Conservation (phyloP, 1,140 invertebrate species). For the Drosophila ficusphila region DNA sequence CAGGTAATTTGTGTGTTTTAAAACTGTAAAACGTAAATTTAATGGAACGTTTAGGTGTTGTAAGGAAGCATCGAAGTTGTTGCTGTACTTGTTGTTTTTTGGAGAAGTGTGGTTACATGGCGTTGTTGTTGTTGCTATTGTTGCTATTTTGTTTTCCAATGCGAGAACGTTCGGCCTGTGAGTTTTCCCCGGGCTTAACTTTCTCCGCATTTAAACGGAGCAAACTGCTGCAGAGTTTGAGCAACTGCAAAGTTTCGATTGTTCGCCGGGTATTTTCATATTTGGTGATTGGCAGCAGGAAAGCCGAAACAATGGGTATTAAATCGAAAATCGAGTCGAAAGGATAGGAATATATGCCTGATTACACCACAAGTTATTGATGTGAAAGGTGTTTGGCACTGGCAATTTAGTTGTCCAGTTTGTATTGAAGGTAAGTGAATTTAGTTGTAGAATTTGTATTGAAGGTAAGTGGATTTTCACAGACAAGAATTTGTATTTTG, state of each 20-base stretch:
- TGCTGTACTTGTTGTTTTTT: slow-evolving; percentile 9
- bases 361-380: too few species aligned
- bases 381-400: too few species aligned
- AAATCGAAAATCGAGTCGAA: too few species aligned
- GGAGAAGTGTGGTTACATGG: slow-evolving; percentile 14
- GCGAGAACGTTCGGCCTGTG: slow-evolving; percentile 3
- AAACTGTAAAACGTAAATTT: slow-evolving; percentile 80
- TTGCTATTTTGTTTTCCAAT: too few species aligned
- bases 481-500: too few species aligned
- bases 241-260: slow-evolving; percentile 33
- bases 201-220: slow-evolving; percentile 2
- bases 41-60: slow-evolving; percentile 80
- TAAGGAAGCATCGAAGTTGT: slow-evolving; percentile 33
- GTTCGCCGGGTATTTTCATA: slow-evolving; percentile 19
- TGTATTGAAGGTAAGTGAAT: too few species aligned
- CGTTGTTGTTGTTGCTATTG: slow-evolving; percentile 27
- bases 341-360: too few species aligned
- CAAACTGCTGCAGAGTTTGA: neutral
- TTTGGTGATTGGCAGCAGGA: slow-evolving; percentile 1
- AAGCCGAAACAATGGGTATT: too few species aligned
- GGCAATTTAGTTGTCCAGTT: too few species aligned
- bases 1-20: slow-evolving; percentile 75
- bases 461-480: too few species aligned
- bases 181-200: slow-evolving; percentile 14
- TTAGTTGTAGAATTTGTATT: too few species aligned